These are phyloP conservation scores for Arge pagana DNA, from an alignment of 2,888 invertebrate species.

Conservation along the genomic window DNA sequence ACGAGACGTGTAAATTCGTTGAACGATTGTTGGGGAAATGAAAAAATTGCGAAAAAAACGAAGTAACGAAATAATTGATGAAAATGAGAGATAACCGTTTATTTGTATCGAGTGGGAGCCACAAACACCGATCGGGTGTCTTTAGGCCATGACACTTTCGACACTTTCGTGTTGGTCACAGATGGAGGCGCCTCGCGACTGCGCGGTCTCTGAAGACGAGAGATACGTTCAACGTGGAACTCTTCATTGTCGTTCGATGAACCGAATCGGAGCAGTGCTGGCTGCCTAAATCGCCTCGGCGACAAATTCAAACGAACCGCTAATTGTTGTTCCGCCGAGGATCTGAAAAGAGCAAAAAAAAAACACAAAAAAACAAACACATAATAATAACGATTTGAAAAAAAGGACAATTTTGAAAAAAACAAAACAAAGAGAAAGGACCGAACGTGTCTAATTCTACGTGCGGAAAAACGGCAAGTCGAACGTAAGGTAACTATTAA, in stretches of 20 bases:
- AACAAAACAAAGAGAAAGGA: conserved; percentile 14
- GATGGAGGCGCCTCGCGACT: conserved; percentile 38
- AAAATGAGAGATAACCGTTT: neutral
- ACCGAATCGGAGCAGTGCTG: conserved; percentile 23
- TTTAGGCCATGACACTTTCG: too few relatives aligned
- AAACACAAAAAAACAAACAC: conserved; percentile 22
- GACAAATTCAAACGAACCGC: conserved; percentile 1
- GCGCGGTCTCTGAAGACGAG: conserved; percentile 38
- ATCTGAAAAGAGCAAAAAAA: conserved; percentile 21
- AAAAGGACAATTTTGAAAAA: neutral
- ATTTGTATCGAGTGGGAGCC: conserved; percentile 10
- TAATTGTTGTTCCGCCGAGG: conserved; percentile 7
- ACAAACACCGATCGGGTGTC: conserved; percentile 11
- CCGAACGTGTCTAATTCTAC: too few relatives aligned
- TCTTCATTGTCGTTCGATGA: conserved; percentile 7
- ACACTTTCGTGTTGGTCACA: conserved; percentile 42
- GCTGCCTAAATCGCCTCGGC: conserved; percentile 19
- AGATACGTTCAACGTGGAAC: conserved; percentile 20
- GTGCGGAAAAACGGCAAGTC: too few relatives aligned
- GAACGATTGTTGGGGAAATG: neutral
- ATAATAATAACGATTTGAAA: conserved; percentile 25
- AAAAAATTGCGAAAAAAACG: neutral
- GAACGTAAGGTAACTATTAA: too few relatives aligned
- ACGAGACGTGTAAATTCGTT: neutral
- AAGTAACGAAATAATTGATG: neutral